These are phyloP conservation scores for Turdus rufiventris DNA, from an alignment of 2,113 vertebrate species.

Conservation along the genomic window DNA sequence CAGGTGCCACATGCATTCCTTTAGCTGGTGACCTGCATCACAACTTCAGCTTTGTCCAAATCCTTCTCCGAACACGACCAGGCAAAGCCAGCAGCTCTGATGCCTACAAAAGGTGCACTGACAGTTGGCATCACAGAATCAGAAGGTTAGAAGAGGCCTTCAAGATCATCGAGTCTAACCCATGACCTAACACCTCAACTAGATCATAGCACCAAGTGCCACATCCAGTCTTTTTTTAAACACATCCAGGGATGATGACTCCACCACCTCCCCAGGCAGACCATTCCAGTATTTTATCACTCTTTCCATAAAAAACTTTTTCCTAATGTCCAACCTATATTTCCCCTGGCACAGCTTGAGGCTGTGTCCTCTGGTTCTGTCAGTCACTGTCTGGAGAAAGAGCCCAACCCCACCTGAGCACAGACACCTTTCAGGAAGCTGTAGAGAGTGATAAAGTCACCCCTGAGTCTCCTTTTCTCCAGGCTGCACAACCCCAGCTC, in stretches of 20 bases:
- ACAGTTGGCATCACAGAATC: neutral
- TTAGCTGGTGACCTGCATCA: neutral
- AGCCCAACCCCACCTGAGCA: neutral
- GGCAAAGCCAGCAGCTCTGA: neutral
- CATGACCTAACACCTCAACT: neutral
- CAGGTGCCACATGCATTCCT: rapidly evolving
- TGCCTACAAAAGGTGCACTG: neutral
- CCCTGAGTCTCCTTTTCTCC: neutral
- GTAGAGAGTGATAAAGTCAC: neutral
- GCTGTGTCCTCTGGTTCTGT: rapidly evolving
- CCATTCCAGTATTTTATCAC: neutral
- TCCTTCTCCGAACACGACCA: neutral
- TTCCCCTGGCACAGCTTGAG: rapidly evolving
- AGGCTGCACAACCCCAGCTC: neutral
- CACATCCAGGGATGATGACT: neutral
- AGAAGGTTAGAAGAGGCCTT: neutral
- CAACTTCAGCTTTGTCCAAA: neutral
- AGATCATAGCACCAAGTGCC: neutral
- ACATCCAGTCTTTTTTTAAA: neutral
- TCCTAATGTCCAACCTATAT: neutral
- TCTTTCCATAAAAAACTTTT: rapidly evolving
- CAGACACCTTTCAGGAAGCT: neutral
- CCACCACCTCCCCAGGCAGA: neutral
- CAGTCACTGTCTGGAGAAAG: neutral
- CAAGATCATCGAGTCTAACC: rapidly evolving